Evolutionary conservation across 2,113 vertebrate species (phyloP).

Genomic region (Limnothrissa miodon): DNA sequence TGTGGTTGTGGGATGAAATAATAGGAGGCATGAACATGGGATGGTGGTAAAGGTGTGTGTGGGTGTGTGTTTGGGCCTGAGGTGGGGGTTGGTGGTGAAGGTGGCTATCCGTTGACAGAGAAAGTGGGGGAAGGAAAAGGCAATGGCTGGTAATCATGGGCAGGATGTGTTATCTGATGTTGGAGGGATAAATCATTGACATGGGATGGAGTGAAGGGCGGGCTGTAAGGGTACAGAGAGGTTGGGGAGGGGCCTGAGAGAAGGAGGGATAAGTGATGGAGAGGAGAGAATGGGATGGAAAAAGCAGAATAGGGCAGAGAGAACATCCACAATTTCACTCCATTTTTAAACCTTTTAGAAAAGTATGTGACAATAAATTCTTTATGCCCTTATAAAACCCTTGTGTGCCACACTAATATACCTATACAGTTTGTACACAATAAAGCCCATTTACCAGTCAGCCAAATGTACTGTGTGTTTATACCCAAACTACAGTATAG

Average conservation of each 20-base stretch:
- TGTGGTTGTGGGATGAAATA: background rate
- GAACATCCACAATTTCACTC: no score
- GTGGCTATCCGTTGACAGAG: background rate
- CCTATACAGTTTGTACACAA: no score
- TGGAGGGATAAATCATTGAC: background rate
- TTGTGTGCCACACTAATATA: background rate
- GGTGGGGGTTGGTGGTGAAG: background rate
- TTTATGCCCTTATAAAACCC: background rate
- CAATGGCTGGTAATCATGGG: background rate
- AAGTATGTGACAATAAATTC: no score
- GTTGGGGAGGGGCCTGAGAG: background rate
- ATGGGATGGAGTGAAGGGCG: background rate
- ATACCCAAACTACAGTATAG: no score
- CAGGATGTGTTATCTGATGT: background rate
- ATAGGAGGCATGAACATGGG: background rate
- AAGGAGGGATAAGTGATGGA: background rate
- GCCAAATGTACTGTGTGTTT: background rate
- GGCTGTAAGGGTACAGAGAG: background rate
- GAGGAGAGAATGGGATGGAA: background rate
- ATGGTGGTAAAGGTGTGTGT: slow-evolving; percentile 6
- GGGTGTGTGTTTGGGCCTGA: background rate
- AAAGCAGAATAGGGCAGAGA: background rate
- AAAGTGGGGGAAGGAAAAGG: background rate
- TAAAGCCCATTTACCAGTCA: background rate
- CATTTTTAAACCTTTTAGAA: no score